Base-by-base conservation (phyloP, 1,140 invertebrate species). In the Panulirus ornatus region DNA sequence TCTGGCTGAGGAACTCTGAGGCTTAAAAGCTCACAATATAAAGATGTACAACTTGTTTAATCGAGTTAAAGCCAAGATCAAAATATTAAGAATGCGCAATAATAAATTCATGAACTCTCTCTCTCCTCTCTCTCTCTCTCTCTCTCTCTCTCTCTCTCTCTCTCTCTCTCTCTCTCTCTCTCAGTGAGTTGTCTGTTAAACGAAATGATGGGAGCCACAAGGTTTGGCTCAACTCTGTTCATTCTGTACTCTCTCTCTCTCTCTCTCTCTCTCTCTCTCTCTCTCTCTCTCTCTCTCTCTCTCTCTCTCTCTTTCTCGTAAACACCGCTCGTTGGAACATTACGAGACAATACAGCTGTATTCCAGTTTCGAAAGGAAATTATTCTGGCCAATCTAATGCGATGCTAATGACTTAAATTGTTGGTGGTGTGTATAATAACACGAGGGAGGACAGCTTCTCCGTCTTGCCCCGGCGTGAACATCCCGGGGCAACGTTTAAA, bases 81-180 rank as follows among this genome's bases (percentile, higher is more conserved):
- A 58, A 58, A 58, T 58, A 58, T 11, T 58, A 58, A 58, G 51
- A 58, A 58, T n/a, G n/a, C n/a, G n/a, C n/a, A n/a, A n/a, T n/a
- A n/a, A n/a, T n/a, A n/a, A n/a, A n/a, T n/a, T n/a, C n/a, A n/a
- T 40, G 34, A 0, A 27, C 16, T 1, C 22, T 42, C 40, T 2
- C 40, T 38, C 36, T 71, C 27, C n/a, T 30, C 11, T 71, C 66
- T 78, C 42, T 78, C 9, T 42, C 36, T 78, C 38, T 42, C 11
- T 78, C 38, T 78, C 38, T 78, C 75, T 78, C 38, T 44, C 42
- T 78, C 38, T 78, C 42, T 40, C 75, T 78, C 75, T 78, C 38
- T 78, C 75, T 42, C 42, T 78, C 38, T 42, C 38, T 42, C 38
- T 42, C 75, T 42, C 38, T 42, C 75, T n/a, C 38, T 42, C 75